phyloP scores from a whole-genome alignment of 2,113 vertebrate species.

The Hippoglossus stenolepis region DNA sequence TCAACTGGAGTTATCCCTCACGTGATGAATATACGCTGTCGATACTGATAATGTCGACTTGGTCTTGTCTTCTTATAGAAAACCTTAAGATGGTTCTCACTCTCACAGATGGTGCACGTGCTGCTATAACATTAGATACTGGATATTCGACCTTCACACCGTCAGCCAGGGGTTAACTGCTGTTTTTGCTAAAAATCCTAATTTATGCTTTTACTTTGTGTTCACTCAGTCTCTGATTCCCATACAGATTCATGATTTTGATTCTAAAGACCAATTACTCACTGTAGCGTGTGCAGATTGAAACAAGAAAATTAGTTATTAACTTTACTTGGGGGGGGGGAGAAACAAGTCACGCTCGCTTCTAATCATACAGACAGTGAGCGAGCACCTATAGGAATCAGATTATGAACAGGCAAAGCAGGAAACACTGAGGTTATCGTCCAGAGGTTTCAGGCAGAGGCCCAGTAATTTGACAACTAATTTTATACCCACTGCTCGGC shows the following conservation, averaged over 20 bases:
- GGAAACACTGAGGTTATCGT: neutral
- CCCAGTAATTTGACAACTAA: constrained; percentile 22
- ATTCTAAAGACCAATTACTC: too few species aligned
- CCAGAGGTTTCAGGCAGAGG: constrained; percentile 6
- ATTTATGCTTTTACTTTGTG: too few species aligned
- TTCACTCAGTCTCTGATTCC: neutral
- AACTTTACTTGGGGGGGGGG: neutral
- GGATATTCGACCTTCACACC: too few species aligned
- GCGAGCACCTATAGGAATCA: constrained; percentile 8
- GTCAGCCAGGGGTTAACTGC: too few species aligned
- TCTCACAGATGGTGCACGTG: neutral
- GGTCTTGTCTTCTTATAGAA: neutral
- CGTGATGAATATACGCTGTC: constrained; percentile 30
- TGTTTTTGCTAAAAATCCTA: too few species aligned
- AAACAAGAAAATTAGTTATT: neutral
- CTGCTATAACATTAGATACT: too few species aligned
- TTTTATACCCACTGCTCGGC: constrained; percentile 25
- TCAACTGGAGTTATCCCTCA: constrained; percentile 3
- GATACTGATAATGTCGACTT: constrained; percentile 32
- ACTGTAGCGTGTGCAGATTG: neutral
- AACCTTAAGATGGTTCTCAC: neutral
- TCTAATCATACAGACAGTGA: constrained; percentile 6
- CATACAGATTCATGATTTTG: too few species aligned
- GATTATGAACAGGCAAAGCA: constrained; percentile 8
- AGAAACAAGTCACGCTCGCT: neutral